Base-by-base conservation (phyloP, 2,888 invertebrate genomes). In the Amiota communis region DNA sequence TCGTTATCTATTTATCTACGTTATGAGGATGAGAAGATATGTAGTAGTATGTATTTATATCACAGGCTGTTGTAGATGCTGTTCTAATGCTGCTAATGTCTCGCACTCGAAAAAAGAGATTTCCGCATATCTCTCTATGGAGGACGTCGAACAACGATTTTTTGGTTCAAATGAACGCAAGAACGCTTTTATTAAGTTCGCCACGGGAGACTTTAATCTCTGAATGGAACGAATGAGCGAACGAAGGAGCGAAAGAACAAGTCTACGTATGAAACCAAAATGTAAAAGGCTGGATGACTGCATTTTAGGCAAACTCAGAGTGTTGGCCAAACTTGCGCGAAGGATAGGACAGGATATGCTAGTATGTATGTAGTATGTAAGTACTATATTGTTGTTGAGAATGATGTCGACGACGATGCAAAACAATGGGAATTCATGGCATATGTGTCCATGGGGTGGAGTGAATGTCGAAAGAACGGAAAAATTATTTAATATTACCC, bases 181-280 rank as follows among this genome's bases (percentile, higher is more conserved):
- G 70, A 56, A 77, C 73, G 82, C 86, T 87, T 86, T 88, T 88
- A 88, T 89, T 87, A 87, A 88, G 86, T 87, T 89, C 89, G 79
- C 89, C 88, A 85, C 89, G 84, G 88, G 89, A 88, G 88, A 85
- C 87, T 87, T 88, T 88, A 89, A 89, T 88, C 88, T 87, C 76
- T 20, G 17, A 64, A 70, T 49, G 65, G 15, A 13, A 64, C 36
- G 64, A 47, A 13, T 46, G 47, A 17, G 56, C 36, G 11, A 46
- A 23, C 23, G 17, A 23, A 46, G n/a, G 17, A 23, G 23, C 23
- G 36, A 36, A 36, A 36, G 36, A 36, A 36, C 36, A 6, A 36
- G 36, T 36, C 36, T 36, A n/a, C n/a, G n/a, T n/a, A 36, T 36
- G 6, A 36, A 36, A 36, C 36, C 36, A 36, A 36, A 36, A 36